Evolutionary conservation across 2,888 invertebrate species (phyloP), one percentile per base, ranked within the genome.

Genomic region (Drosophila nr. perissopoda): DNA sequence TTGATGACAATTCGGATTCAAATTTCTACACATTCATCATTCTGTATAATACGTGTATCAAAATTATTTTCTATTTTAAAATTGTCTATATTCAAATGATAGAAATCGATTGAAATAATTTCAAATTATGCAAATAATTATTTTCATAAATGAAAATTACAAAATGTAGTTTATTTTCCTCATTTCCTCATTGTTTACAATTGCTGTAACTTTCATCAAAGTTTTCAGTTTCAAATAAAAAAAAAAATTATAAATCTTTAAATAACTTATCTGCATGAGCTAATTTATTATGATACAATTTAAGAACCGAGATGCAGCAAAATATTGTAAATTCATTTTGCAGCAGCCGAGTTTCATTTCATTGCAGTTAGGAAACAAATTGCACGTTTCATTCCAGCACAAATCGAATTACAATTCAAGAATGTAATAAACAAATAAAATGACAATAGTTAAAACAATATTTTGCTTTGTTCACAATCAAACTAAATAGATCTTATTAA

Each of bases 401-500:
- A 16, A 36, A 34, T 67, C 38, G 31, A 64, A 56, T 59, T 64
- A 52, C 51, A 42, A 52, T 56, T 45, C 21, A 25, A 45, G 21
- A 16, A 45, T 16, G 21, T 45, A 45, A 21, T 25, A 45, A 45
- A 8, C 45, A 45, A 45, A 45, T 25, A 45, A 45, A 45, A 25
- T 45, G 34, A 27, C 34, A 34, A 57, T 64, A 21, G 18, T 7
- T 52, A 36, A 38, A 69, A 59, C 33, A 73, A 81, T 49, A 64
- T 38, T 16, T 57, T 36, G 16, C 29, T 25, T 53, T 40, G 29
- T 59, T 71, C 72, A 76, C 76, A 75, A 70, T 62, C 65, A 68
- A 79, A 73, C 45, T 83, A 74, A 61, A 40, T 62, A 74, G 36
- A 36, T 61, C 67, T 70, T 84, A 85, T 63, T 71, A 54, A 56